phyloP scores from a whole-genome alignment of 53 echinoderm and acorn worm species.

The Astropecten irregularis region DNA sequence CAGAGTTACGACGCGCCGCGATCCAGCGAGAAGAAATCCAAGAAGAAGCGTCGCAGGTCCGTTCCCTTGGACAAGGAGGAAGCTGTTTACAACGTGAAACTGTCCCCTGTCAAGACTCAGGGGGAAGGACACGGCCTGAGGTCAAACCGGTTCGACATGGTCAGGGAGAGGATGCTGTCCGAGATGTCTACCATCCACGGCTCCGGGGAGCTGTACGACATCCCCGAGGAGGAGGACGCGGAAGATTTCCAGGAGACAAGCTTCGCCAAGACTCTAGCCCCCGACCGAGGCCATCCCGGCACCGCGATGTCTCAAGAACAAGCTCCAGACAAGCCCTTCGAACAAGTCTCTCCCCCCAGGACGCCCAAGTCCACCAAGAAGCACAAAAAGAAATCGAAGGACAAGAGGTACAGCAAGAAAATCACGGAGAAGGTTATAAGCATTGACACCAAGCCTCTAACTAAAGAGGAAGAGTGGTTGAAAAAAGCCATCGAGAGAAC shows the following conservation, averaged over 20 bases:
- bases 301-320: neutral
- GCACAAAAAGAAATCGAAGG: slow-evolving; percentile 18
- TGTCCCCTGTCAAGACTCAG: slow-evolving; percentile 23
- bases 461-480: slow-evolving; percentile 12
- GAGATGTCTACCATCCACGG: slow-evolving; percentile 67
- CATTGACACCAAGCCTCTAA: neutral
- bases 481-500: slow-evolving; percentile 8
- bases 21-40: neutral
- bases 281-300: neutral
- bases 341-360: neutral
- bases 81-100: neutral
- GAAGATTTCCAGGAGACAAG: slow-evolving; percentile 67
- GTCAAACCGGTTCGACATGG: slow-evolving; percentile 29
- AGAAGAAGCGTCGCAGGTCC: slow-evolving; percentile 36
- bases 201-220: slow-evolving; percentile 84
- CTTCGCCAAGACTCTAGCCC: neutral
- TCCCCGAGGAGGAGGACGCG: slow-evolving; percentile 80
- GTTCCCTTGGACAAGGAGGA: slow-evolving; percentile 26
- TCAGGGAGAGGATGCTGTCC: slow-evolving; percentile 62
- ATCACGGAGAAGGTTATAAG: neutral
- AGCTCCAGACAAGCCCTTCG: slow-evolving; percentile 1
- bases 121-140: neutral
- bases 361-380: neutral
- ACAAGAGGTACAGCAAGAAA: neutral
- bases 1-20: neutral